Conservation (phyloP, 1,140 invertebrate species). For the Anoplolepis gracilipes region DNA sequence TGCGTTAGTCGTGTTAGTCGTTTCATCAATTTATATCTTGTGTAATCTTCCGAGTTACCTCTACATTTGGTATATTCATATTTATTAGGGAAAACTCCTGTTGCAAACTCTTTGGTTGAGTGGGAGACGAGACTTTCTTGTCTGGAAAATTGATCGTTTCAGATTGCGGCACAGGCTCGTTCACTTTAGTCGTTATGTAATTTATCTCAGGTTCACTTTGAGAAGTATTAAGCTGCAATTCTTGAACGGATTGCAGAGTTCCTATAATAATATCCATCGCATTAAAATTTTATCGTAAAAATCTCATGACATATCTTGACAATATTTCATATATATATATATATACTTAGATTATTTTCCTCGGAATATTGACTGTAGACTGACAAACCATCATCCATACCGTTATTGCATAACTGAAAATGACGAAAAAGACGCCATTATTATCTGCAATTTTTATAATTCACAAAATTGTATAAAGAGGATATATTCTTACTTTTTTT, state of each 20-base stretch:
- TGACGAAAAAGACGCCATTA: not conserved
- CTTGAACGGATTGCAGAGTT: slow-evolving; percentile 82
- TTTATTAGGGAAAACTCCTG: slow-evolving; percentile 96
- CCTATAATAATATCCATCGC: slow-evolving; percentile 69
- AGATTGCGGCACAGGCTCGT: slow-evolving; percentile 71
- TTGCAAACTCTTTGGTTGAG: slow-evolving; percentile 89
- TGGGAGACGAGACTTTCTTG: slow-evolving; percentile 82
- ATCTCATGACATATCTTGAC: slow-evolving; percentile 21
- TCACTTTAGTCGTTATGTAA: slow-evolving; percentile 77
- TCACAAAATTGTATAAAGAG: slow-evolving; percentile 7
- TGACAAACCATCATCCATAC: slow-evolving; percentile 81
- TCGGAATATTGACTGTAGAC: slow-evolving; percentile 83
- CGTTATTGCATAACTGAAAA: slow-evolving; percentile 82
- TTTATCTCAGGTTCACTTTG: slow-evolving; percentile 81
- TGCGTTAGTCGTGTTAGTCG: not conserved
- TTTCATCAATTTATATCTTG: not conserved
- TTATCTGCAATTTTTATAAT: slow-evolving; percentile 1
- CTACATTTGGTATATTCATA: slow-evolving; percentile 94
- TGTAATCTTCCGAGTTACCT: slow-evolving; percentile 85
- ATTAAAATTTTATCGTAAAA: not conserved
- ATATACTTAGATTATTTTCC: slow-evolving; percentile 82
- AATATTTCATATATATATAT: slow-evolving; percentile 57
- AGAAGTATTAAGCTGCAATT: slow-evolving; percentile 80
- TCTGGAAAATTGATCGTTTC: slow-evolving; percentile 75
- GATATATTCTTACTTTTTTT: slow-evolving; percentile 87